phyloP scores from a whole-genome alignment of 2,797 vertebrate genomes.

The Telmatherina bonti region DNA sequence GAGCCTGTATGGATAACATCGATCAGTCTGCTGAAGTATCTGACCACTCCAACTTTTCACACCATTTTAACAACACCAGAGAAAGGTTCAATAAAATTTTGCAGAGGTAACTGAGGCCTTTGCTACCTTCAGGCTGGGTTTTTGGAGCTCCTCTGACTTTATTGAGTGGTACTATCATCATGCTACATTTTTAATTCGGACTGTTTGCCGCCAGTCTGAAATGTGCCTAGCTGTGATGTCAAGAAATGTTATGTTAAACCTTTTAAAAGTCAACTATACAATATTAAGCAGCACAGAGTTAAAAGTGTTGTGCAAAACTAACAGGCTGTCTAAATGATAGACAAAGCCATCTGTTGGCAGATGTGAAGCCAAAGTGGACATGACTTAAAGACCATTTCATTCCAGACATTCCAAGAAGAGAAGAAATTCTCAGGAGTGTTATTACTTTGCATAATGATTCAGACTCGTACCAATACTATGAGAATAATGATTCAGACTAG shows the following conservation, averaged over 20 bases:
- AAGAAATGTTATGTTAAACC: not conserved
- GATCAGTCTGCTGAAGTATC: not conserved
- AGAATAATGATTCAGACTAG: not conserved
- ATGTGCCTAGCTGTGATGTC: not conserved
- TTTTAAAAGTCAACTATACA: not conserved
- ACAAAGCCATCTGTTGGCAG: not conserved
- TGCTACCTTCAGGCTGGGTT: not conserved
- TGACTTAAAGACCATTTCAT: not conserved
- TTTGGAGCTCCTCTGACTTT: not conserved
- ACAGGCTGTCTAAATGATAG: not conserved
- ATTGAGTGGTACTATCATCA: not conserved
- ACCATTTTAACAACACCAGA: not conserved
- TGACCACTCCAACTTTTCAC: not conserved
- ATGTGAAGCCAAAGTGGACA: not conserved
- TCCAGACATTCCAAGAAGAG: not conserved
- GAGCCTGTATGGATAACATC: not conserved
- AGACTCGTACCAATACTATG: not conserved
- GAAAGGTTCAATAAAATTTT: not conserved
- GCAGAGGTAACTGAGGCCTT: not conserved
- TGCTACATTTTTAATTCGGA: not conserved
- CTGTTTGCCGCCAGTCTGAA: not conserved
- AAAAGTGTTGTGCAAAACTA: not conserved
- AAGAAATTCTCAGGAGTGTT: not conserved
- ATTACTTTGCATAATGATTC: not conserved
- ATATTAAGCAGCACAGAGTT: not conserved